Base-by-base conservation (phyloP, 2,888 invertebrate genomes). In the Ochropleura plecta region DNA sequence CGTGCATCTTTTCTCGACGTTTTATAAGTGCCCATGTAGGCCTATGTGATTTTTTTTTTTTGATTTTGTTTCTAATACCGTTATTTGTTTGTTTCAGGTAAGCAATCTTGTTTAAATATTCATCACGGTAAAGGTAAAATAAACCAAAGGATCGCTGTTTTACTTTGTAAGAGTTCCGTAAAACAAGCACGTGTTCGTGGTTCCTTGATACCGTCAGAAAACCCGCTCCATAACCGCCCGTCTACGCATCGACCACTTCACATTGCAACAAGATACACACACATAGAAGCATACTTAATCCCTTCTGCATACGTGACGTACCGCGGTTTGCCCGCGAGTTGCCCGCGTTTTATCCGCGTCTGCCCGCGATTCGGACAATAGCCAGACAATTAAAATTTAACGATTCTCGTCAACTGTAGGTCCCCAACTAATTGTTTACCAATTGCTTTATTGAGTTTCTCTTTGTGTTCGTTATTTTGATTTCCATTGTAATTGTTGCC, bases 321-420 rank as follows among this genome's bases (percentile, higher is more conserved):
- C 12, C 74, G 59, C 69, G 73, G 75, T 76, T 77, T 72, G 55
- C n/a, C 65, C 44, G 63, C 75, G 65, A 77, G 55, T 68, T 78
- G 70, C 64, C 60, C 57, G 62, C 73, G 71, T 76, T 70, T 72
- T 76, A 62, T 16, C 44, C 63, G 68, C 78, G 70, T 73, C 66
- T 76, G 66, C 55, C 65, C 60, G 53, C 77, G 65, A 71, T 73
- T 72, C 76, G 80, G 81, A 86, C 87, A 84, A 87, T 85, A 82
- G 76, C 74, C 53, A 77, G 78, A 80, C 88, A 83, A 79, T 83
- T 87, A 82, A 83, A 87, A 79, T 82, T 83, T 85, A 83, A 82
- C 85, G 79, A 70, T 78, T 78, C 83, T 76, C 83, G 73, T 83
- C 70, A 80, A 78, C 73, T 62, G 76, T 73, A 73, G 78, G 79